phyloP scores from a whole-genome alignment of 2,888 invertebrate genomes.

The Leptopterna dolabrata region DNA sequence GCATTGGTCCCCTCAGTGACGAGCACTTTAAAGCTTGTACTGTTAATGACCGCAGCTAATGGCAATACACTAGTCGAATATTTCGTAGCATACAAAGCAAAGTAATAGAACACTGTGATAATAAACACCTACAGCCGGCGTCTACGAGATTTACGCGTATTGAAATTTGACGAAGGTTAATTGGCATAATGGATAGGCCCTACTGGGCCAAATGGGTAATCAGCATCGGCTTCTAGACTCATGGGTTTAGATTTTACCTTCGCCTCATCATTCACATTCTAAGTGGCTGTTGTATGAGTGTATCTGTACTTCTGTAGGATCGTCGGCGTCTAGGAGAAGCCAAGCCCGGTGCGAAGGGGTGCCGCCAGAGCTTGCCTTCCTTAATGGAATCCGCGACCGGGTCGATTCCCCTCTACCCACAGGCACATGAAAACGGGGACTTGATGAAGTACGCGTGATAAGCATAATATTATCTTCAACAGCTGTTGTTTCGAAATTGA shows the following conservation, averaged over 20 bases:
- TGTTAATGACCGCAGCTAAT: too few relatives aligned
- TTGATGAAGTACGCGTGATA: not conserved
- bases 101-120: too few relatives aligned
- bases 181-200: not conserved
- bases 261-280: not conserved
- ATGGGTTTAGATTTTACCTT: not conserved
- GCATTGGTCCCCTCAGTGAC: too few relatives aligned
- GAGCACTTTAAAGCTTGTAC: too few relatives aligned
- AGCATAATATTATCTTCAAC: not conserved
- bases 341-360: not conserved
- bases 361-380: not conserved
- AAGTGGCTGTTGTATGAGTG: not conserved
- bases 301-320: not conserved
- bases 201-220: not conserved
- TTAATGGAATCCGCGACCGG: not conserved
- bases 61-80: too few relatives aligned
- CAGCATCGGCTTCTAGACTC: not conserved
- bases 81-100: too few relatives aligned
- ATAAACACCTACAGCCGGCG: not conserved
- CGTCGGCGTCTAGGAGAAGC: not conserved
- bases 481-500: not conserved
- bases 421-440: not conserved
- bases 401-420: not conserved
- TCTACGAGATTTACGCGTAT: not conserved
- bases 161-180: not conserved